These are phyloP conservation scores for Camelus bactrianus DNA, from an alignment of 2,113 vertebrate species.

Conservation along the genomic window DNA sequence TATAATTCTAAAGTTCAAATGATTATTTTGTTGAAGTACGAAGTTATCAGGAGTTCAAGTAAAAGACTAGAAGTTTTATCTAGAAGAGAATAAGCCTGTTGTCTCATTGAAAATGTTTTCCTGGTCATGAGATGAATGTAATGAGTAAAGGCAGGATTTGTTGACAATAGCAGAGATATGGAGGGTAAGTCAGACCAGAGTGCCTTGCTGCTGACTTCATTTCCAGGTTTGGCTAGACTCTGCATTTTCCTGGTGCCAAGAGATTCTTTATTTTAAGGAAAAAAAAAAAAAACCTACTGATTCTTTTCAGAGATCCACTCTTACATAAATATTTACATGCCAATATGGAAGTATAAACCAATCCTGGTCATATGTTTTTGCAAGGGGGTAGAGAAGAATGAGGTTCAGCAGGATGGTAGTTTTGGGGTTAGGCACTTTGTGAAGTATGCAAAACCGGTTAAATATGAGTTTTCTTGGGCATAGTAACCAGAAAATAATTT, in stretches of 20 bases:
- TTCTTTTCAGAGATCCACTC: background rate
- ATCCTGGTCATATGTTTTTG: slow-evolving; percentile 14
- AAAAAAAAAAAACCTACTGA: slow-evolving; percentile 20
- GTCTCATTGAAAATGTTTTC: background rate
- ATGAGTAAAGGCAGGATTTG: background rate
- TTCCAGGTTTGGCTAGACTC: background rate
- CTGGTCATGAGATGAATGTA: background rate
- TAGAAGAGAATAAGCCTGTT: background rate
- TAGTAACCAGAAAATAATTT: slow-evolving; percentile 42
- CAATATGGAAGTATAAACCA: background rate
- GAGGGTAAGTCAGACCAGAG: background rate
- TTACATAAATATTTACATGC: slow-evolving; percentile 20
- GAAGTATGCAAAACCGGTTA: background rate
- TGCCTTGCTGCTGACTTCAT: slow-evolving; percentile 5
- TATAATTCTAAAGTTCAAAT: background rate
- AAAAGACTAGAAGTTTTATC: slow-evolving; percentile 39
- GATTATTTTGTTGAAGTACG: slow-evolving; percentile 39
- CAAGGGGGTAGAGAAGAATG: background rate
- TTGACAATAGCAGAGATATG: background rate
- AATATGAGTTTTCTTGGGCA: slow-evolving; percentile 46
- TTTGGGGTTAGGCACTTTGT: slow-evolving; percentile 49
- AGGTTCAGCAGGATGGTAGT: background rate
- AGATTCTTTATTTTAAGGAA: slow-evolving; percentile 49
- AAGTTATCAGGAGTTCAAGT: slow-evolving; percentile 44
- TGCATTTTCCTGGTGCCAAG: background rate